A percentile compares a stretch with the other conserved stretches of the same genome.
phyloP scores from a whole-genome alignment of 2,113 vertebrate species.

The Sylvia atricapilla region DNA sequence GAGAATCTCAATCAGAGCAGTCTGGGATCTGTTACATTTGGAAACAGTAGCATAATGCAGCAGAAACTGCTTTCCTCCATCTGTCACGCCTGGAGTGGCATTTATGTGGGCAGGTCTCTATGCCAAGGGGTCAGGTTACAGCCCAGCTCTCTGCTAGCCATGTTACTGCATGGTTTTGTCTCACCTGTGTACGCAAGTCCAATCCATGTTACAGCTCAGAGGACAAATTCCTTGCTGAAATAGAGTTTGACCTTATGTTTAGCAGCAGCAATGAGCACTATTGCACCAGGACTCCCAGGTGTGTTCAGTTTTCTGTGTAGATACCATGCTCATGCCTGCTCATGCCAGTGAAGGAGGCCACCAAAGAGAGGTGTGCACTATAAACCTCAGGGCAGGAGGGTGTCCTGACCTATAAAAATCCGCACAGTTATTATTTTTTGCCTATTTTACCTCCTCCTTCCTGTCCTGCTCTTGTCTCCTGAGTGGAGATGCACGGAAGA shows the following conservation, averaged over 20 bases:
- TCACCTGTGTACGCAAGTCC: neutral
- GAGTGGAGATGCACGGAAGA: neutral
- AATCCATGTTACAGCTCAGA: neutral
- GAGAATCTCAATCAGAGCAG: neutral
- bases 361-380: neutral
- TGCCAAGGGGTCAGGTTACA: neutral
- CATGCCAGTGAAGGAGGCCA: neutral
- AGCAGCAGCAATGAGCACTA: neutral
- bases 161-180: constrained; percentile 34
- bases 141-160: neutral
- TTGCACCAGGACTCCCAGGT: neutral
- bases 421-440: neutral
- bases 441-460: neutral
- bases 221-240: constrained; percentile 33
- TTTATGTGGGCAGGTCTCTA: neutral
- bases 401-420: neutral
- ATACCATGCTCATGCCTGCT: neutral
- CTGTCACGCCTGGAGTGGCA: neutral
- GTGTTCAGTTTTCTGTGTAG: neutral
- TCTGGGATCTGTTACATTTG: neutral
- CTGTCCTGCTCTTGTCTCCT: neutral
- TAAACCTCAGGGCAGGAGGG: neutral
- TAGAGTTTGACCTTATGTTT: neutral
- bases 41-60: neutral
- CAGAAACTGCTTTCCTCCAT: neutral